Evolutionary conservation across 2,113 vertebrate species (phyloP), one percentile per base, ranked within the genome.

Genomic region (Leptocoma aspasia): DNA sequence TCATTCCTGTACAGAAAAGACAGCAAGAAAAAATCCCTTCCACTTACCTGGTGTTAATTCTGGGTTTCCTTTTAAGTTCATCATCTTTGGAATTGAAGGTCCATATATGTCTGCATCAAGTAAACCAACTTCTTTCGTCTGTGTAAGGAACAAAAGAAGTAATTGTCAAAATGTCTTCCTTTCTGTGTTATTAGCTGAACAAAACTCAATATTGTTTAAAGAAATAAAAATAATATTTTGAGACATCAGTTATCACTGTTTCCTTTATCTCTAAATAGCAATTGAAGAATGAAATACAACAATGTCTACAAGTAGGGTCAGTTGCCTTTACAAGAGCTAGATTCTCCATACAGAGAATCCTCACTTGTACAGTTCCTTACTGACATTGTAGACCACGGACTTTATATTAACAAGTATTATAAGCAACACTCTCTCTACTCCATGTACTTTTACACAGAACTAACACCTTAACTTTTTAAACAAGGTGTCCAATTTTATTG

Each of bases 31-130:
- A 95, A 95, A 91, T 72, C 68, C 65, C 8, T 83, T 94, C 28
- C 41, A 94, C 98, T 97, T 98, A 99, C 99, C 98, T 85, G 98
- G 93, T 77, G 98, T 98, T 96, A 99, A 97, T 91, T 99, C 98
- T 42, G 99, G 99, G 96, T 97, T 99, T 97, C 99, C 99, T 96
- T 97, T 99, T 79, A 99, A 97, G 97, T 99, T 99, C 99, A 99
- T 99, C 98, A 99, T 98, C 92, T 98, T 99, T 85, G 99, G 99
- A 96, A 99, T 84, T 11, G 99, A 99, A 30, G 99, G 99, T 4
- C 99, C 99, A 85, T 99, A 99, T 49, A 99, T 92, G 94, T 99
- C 99, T 37, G 98, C 99, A 97, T 99, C 99, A 96, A 99, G 97
- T 93, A 99, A 97, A 28, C 99, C 99, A 59, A 99, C 97, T 5